Evolutionary conservation across 1,140 invertebrate genomes (phyloP).

Genomic region (Geopemphigus sp.): DNA sequence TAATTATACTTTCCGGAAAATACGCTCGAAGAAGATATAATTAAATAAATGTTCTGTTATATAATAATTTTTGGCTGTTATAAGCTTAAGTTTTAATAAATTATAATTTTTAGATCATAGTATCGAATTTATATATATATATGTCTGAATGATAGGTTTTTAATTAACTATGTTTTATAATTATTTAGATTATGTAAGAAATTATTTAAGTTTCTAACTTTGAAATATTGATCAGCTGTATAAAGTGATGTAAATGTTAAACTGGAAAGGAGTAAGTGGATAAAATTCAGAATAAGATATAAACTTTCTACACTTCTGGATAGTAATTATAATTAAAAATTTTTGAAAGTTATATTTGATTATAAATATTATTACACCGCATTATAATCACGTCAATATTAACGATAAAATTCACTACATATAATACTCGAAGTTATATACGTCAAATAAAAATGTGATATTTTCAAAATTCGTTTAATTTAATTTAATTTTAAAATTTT

Average conservation of each 20-base stretch:
- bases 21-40: too few relatives aligned
- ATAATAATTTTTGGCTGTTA: too few relatives aligned
- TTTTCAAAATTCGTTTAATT: too few relatives aligned
- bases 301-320: neutral
- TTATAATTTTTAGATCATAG: neutral
- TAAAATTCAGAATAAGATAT: neutral
- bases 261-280: neutral
- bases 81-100: neutral
- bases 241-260: neutral
- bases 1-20: too few relatives aligned
- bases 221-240: neutral
- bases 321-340: neutral
- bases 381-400: too few relatives aligned
- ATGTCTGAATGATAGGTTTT: neutral
- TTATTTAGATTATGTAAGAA: slow-evolving; percentile 1
- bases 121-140: neutral
- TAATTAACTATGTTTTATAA: neutral
- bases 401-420: too few relatives aligned
- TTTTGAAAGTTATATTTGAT: neutral
- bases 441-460: too few relatives aligned
- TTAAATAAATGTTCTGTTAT: too few relatives aligned
- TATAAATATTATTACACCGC: neutral
- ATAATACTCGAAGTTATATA: too few relatives aligned
- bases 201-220: slow-evolving; percentile 14
- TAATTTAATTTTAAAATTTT: too few relatives aligned